Percentiles rank a stretch among this genome's conserved stretches.
phyloP scores from a whole-genome alignment of 2,888 invertebrate genomes.

The Celastrina argiolus region DNA sequence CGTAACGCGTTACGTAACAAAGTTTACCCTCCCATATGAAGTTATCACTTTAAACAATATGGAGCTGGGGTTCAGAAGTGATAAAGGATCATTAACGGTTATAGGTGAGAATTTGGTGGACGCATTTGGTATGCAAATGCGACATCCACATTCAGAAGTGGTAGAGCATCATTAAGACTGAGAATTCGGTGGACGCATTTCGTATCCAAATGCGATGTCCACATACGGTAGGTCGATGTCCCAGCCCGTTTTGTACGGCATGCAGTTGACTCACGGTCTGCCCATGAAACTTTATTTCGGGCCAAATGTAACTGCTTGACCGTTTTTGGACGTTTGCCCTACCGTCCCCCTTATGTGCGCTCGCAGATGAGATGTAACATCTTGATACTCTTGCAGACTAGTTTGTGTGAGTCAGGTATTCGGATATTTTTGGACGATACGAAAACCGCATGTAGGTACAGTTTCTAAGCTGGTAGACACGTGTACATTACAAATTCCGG shows the following conservation, averaged over 20 bases:
- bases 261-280: conserved; percentile 25
- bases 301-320: conserved; percentile 23
- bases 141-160: too few species aligned
- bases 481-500: not conserved
- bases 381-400: not conserved
- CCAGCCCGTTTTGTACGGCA: not conserved
- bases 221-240: not conserved
- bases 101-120: not conserved
- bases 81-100: not conserved
- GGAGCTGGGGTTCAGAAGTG: not conserved
- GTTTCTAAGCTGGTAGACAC: not conserved
- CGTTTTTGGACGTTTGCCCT: conserved; percentile 26
- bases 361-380: not conserved
- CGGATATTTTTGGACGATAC: not conserved
- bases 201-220: not conserved
- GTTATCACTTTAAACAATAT: too few species aligned
- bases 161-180: too few species aligned
- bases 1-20: too few species aligned
- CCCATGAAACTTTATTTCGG: conserved; percentile 26
- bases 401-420: not conserved
- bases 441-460: not conserved
- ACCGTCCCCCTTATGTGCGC: not conserved
- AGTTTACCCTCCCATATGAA: too few species aligned
- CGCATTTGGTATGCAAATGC: not conserved
- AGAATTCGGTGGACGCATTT: not conserved